Evolutionary conservation across 2,888 invertebrate genomes (phyloP), one percentile per base, ranked within the genome.

Genomic region (Mesorhabditis belari): DNA sequence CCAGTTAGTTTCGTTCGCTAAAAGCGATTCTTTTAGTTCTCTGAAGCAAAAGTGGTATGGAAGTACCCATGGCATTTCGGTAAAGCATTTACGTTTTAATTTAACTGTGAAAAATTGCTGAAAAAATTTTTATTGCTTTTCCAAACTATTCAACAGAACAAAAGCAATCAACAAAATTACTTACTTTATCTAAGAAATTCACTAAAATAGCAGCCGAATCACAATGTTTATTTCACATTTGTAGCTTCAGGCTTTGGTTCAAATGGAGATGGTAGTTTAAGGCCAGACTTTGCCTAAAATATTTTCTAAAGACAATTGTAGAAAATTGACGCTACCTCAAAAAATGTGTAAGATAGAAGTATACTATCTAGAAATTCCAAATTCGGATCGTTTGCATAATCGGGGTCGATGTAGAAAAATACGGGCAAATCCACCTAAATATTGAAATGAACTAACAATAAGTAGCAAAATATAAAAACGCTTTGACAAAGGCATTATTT

Each of bases 361-460:
- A 99, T 90, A 71, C 88, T 88, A 77, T 92, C 87, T 1, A 92
- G 86, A 81, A 86, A 86, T 82, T 93, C 91, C 87, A 98, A 87
- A 80, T 87, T 88, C 0, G 96, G 95, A 84, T 98, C 96, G 52
- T 90, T 88, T 0, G 85, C 87, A 81, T 90, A 92, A 77, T 95
- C 95, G 0, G 96, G 96, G 83, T 98, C 98, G 69, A 98, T 92
- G 84, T 93, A 98, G 85, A 98, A 98, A 83, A 98, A 98, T 61
- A 98, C 96, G 59, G 98, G 98, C 91, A 98, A 91, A 82, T 98
- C 96, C 62, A 96, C 94, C 91, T 93, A 83, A 55, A 71, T 23
- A 23, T 54, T 49, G 21, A 49, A 71, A 26, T 1, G 2, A 17
- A 17, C n/a, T 3, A 19, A 27, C n/a, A 26, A 26, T 27, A 26